These are phyloP conservation scores for Saguinus imperator DNA, from an alignment of 2,113 vertebrate species.

Conservation along the genomic window DNA sequence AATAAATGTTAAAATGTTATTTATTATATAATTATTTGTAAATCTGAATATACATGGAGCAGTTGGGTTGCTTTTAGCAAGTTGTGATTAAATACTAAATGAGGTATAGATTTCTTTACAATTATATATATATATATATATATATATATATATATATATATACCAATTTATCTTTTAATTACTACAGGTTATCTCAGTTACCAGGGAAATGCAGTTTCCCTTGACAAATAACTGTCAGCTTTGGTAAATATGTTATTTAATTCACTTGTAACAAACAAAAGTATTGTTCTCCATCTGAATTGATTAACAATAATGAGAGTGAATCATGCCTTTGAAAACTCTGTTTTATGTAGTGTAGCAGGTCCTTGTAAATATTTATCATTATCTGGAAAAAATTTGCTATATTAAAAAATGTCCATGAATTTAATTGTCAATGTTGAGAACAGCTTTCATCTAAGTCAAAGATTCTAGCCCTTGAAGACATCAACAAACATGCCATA, in stretches of 20 bases:
- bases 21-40: slow-evolving; percentile 40
- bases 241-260: slow-evolving; percentile 42
- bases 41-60: not conserved
- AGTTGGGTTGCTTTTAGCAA: not conserved
- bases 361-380: not conserved
- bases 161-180: slow-evolving; percentile 65
- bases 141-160: slow-evolving; percentile 64
- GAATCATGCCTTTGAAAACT: not conserved
- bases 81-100: slow-evolving; percentile 54
- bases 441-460: not conserved
- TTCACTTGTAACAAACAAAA: slow-evolving; percentile 48
- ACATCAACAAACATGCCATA: not conserved
- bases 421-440: not conserved
- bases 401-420: not conserved
- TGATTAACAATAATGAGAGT: not conserved
- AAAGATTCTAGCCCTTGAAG: not conserved
- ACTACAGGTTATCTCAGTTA: slow-evolving; percentile 55
- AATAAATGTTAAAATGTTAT: slow-evolving; percentile 9
- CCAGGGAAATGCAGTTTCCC: not conserved
- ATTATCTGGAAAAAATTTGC: not conserved
- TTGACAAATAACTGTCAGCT: slow-evolving; percentile 37
- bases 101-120: slow-evolving; percentile 49
- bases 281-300: not conserved
- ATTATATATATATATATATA: slow-evolving; percentile 66
- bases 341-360: not conserved